A percentile compares a stretch with the other conserved stretches of the same genome.
phyloP scores from a whole-genome alignment of 1,140 invertebrate genomes.

The Reticulitermes speratus region DNA sequence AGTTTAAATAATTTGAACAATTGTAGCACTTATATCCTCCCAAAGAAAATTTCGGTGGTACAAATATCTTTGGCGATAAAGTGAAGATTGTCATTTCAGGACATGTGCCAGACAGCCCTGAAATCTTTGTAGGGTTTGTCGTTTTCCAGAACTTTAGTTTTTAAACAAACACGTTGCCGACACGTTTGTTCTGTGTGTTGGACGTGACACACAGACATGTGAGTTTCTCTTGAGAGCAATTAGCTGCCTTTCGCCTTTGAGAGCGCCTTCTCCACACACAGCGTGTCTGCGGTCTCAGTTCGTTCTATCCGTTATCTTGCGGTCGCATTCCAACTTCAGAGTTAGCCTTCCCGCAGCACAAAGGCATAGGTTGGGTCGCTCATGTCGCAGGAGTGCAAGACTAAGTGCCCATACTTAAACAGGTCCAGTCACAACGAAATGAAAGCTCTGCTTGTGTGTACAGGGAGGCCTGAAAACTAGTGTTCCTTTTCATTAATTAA shows the following conservation, averaged over 20 bases:
- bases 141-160: too few species aligned
- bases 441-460: not conserved
- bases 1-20: too few species aligned
- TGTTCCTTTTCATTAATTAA: too few species aligned
- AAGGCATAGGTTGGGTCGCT: not conserved
- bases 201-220: not conserved
- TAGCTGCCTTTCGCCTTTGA: not conserved
- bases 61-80: too few species aligned
- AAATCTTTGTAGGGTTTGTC: too few species aligned
- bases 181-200: too few species aligned
- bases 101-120: too few species aligned
- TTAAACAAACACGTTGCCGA: too few species aligned
- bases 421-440: not conserved
- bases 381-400: not conserved
- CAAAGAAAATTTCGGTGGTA: too few species aligned
- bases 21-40: too few species aligned
- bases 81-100: too few species aligned
- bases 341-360: not conserved
- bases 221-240: not conserved
- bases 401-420: conserved; percentile 1
- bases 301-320: not conserved
- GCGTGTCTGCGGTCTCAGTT: not conserved
- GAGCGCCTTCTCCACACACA: not conserved
- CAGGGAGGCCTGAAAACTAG: not conserved
- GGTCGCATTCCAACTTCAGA: conserved; percentile 3